Evolutionary conservation across 2,113 vertebrate species (phyloP).

Genomic region (Pyxicephalus adspersus): DNA sequence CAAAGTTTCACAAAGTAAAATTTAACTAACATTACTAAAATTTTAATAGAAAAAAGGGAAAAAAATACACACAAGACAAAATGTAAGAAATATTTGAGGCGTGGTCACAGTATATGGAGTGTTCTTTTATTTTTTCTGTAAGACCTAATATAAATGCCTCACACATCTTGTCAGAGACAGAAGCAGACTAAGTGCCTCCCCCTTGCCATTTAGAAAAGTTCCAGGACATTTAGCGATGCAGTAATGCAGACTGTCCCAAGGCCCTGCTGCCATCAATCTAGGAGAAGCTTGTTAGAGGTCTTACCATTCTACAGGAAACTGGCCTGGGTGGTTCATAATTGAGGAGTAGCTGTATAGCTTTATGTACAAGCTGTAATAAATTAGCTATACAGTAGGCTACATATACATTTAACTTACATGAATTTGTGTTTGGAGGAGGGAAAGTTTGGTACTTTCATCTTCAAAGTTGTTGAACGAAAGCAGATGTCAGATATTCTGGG

Average conservation of each 20-base stretch:
- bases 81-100: too few relatives aligned
- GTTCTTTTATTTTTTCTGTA: too few relatives aligned
- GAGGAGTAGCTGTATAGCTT: conserved; percentile 36
- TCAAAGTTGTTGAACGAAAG: conserved; percentile 12
- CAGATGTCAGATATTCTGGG: conserved; percentile 34
- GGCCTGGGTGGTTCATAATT: conserved; percentile 38
- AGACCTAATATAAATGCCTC: background rate
- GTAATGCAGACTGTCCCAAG: conserved; percentile 24
- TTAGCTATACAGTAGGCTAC: conserved; percentile 35
- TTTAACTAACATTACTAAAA: too few relatives aligned
- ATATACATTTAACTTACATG: conserved; percentile 22
- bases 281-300: background rate
- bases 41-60: too few relatives aligned
- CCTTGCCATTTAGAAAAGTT: conserved; percentile 19
- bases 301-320: background rate
- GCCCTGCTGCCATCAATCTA: conserved; percentile 25
- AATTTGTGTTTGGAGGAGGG: conserved; percentile 6
- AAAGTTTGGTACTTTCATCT: conserved; percentile 34
- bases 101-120: too few relatives aligned
- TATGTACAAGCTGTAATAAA: conserved; percentile 42
- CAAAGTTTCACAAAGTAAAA: too few relatives aligned
- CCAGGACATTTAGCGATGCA: conserved; percentile 39
- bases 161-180: conserved; percentile 4
- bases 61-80: too few relatives aligned
- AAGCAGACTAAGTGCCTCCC: background rate